Evolutionary conservation across 2,888 invertebrate genomes (phyloP), one percentile per base, ranked within the genome.

Genomic region (Noctua fimbriata): DNA sequence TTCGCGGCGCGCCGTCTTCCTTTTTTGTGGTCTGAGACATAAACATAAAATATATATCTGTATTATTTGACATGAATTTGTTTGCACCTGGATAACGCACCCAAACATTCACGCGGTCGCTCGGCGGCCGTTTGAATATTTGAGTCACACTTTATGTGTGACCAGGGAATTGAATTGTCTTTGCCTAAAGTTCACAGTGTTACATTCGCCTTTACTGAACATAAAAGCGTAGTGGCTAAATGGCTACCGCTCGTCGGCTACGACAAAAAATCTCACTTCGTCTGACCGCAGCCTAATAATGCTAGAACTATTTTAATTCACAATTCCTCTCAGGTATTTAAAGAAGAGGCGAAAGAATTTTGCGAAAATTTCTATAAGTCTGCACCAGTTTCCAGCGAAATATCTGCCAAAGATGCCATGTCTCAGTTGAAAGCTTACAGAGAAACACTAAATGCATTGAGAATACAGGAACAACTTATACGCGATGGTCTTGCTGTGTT

Each of bases 401-500:
- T 97, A 92, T 92, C 91, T 84, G 96, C 95, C 21, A 96, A 96
- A 92, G 98, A 97, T 86, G 98, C 98, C 2, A 88, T 98, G 81
- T 89, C 94, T 1, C 97, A 97, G 92, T 92, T 98, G 55, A 95
- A 94, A 77, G 95, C 96, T 70, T 97, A 97, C 83, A 96, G 97
- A 90, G 96, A 95, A 2, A 96, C 97, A 84, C 92, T 98, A 16
- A 95, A 97, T 74, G 95, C 95, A 1, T 94, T 98, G 83, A 97
- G 98, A 90, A 97, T 97, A 60, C 97, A 97, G 91, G 98, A 98
- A 92, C 97, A 97, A 75, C 96, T 96, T 73, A 97, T 98, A 90
- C 97, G 97, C 90, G 95, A 97, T 93, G 98, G 99, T 90, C 97
- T 99, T 79, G 97, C 97, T 52, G 97, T 98, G 70, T 99, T 99